Evolutionary conservation across 1,140 invertebrate genomes (phyloP).

Genomic region (Charaxes varanes): DNA sequence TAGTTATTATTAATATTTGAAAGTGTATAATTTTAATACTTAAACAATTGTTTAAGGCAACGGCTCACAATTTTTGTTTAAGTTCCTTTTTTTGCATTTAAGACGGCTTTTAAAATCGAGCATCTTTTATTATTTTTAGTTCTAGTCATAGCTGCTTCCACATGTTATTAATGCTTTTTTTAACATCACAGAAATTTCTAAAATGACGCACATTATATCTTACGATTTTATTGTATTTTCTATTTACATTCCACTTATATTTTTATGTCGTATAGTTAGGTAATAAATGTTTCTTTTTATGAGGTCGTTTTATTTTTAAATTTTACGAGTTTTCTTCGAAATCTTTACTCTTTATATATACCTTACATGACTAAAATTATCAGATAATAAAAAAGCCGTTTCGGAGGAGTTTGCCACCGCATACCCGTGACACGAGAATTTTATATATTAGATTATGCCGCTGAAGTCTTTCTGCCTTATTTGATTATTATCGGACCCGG

Average conservation of each 20-base stretch:
- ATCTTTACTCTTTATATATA: no score
- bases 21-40: neutral
- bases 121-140: constrained; percentile 29
- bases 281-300: constrained; percentile 44
- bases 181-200: constrained; percentile 41
- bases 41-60: neutral
- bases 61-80: constrained; percentile 5
- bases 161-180: constrained; percentile 21
- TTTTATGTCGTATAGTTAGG: constrained; percentile 20
- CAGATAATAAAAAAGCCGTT: no score
- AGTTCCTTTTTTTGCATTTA: constrained; percentile 49
- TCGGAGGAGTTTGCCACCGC: no score
- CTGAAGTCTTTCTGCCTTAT: no score
- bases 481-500: no score
- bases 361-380: no score
- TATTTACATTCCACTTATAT: constrained; percentile 49
- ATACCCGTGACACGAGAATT: no score
- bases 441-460: no score
- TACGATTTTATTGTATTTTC: constrained; percentile 28
- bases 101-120: constrained; percentile 17
- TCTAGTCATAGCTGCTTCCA: constrained; percentile 60
- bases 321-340: no score
- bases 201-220: constrained; percentile 27
- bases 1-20: no score
- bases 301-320: constrained; percentile 23